Percentiles rank a stretch among this genome's conserved stretches.
phyloP scores from a whole-genome alignment of 2,888 invertebrate genomes.

The Drosophila emarginata region DNA sequence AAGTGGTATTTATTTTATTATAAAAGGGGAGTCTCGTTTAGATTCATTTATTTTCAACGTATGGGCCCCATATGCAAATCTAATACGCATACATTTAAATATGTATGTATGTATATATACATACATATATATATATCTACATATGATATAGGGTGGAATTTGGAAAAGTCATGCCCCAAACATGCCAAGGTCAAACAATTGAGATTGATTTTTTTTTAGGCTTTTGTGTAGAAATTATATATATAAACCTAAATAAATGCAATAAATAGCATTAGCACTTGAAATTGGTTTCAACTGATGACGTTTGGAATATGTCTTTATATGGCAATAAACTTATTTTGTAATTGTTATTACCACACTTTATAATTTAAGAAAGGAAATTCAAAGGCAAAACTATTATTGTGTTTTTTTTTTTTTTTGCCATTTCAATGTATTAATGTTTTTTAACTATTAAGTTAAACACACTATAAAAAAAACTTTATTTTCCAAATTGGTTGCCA shows the following conservation, averaged over 20 bases:
- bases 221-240: slow-evolving; percentile 5
- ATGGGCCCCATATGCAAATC: slow-evolving; percentile 1
- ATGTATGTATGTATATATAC: too few species aligned
- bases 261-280: background rate
- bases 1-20: slow-evolving; percentile 1
- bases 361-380: background rate
- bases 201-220: slow-evolving; percentile 23
- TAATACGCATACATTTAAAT: slow-evolving; percentile 21
- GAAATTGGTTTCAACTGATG: background rate
- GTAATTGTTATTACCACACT: background rate
- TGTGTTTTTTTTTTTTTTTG: too few species aligned
- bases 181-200: slow-evolving; percentile 56
- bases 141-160: background rate
- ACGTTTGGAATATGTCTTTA: background rate
- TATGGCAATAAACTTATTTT: background rate
- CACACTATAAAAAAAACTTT: too few species aligned
- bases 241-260: background rate
- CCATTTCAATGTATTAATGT: too few species aligned
- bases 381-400: too few species aligned
- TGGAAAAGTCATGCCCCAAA: slow-evolving; percentile 29
- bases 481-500: too few species aligned
- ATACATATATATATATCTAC: background rate
- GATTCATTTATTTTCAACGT: slow-evolving; percentile 19
- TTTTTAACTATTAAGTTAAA: too few species aligned
- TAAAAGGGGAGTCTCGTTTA: background rate